Base-by-base conservation (phyloP, 2,888 invertebrate species). In the Seira musarum region DNA sequence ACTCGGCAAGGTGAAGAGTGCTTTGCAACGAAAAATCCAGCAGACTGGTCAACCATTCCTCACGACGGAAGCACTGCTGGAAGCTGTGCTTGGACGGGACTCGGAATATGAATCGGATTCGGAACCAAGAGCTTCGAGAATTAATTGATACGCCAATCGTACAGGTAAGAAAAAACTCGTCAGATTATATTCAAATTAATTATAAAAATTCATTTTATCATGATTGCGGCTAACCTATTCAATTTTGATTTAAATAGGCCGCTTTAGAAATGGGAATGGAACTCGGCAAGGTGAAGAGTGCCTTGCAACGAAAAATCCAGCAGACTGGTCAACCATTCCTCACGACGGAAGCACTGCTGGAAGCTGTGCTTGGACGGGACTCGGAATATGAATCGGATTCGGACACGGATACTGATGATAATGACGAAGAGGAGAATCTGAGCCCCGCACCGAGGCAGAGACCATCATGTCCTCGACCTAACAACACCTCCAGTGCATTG, bases 51-150 rank as follows among this genome's bases (percentile, higher is more conserved):
- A 90, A 63, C 91, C 93, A 0, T 95, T 93, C 88, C 89, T 90
- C 15, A 91, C 92, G n/a, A 91, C 93, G 0, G 93, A 94, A 87
- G 92, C 93, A 24, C 89, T 95, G 5, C 92, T 95, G 63, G 92
- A 93, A 88, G 93, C 94, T 6, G 93, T 94, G 2, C 89, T 95
- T 25, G 92, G 82, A 71, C 75, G 80, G 64, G 82, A 82, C 66
- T 60, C 21, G n/a, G n/a, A 60, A 8, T n/a, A 60, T 60, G 60
- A 60, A 8, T 17, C n/a, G n/a, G 21, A 17, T 60, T n/a, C n/a
- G n/a, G n/a, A n/a, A 83, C 65, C 80, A 83, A 49, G 83, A 83
- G 35, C 72, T 83, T 25, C 73, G 83, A 21, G 75, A 82, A 40
- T 70, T 83, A 25, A 82, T 83, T 60, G 83, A 83, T 46, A 83